A percentile compares a stretch with the other conserved stretches of the same genome.
These are phyloP conservation scores for Drosophila kurseongensis DNA, from an alignment of 1,140 invertebrate species.

Conservation along the genomic window DNA sequence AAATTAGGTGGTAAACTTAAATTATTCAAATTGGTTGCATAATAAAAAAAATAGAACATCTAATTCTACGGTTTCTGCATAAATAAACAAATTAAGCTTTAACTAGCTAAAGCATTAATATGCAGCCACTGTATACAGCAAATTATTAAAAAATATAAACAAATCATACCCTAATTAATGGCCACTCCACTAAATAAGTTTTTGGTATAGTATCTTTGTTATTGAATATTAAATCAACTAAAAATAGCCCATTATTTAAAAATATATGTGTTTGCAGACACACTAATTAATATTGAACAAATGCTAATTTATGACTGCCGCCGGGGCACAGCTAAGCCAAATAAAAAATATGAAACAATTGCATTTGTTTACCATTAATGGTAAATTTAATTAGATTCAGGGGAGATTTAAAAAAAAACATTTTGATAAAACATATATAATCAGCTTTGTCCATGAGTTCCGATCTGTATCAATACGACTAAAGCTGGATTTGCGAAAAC, in stretches of 20 bases:
- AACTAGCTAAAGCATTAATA: too few relatives aligned
- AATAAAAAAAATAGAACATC: too few relatives aligned
- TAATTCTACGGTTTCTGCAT: too few relatives aligned
- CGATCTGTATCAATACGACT: not conserved
- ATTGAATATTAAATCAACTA: not conserved
- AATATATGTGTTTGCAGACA: constrained; percentile 1
- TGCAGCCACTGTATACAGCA: too few relatives aligned
- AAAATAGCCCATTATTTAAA: not conserved
- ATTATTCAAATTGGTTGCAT: too few relatives aligned
- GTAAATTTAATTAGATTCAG: constrained; percentile 8
- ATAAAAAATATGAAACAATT: constrained; percentile 4
- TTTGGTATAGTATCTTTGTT: not conserved
- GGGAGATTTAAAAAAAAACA: not conserved
- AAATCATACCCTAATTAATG: not conserved
- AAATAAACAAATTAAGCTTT: too few relatives aligned
- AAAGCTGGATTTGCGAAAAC: constrained; percentile 40
- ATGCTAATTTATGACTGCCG: constrained; percentile 29
- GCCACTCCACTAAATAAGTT: not conserved
- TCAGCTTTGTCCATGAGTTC: not conserved
- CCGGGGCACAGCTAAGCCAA: not conserved
- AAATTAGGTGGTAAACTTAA: too few relatives aligned
- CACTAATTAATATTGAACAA: constrained; percentile 30
- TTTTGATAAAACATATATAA: not conserved
- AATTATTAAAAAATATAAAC: not conserved
- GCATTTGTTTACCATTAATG: not conserved